Base-by-base conservation (phyloP, 2,888 invertebrate species). In the Melanostoma mellinum region DNA sequence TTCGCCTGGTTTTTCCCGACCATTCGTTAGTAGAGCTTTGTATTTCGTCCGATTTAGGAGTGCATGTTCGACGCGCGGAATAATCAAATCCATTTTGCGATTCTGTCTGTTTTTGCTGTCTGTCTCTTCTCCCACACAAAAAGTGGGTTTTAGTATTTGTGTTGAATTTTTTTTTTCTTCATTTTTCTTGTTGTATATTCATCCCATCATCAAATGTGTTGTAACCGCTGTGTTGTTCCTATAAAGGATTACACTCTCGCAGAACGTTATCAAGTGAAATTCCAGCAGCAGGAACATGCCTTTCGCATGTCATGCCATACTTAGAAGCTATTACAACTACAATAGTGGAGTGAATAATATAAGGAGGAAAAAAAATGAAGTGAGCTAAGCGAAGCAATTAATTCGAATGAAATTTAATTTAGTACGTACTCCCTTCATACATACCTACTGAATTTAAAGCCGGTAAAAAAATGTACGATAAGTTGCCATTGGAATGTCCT, bases 1-100 rank as follows among this genome's bases (percentile, higher is more conserved):
- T 84, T 84, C 84, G 84, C 84, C 74, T 58, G 73, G 67, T 44
- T 75, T 84, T 79, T 79, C 79, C 84, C 74, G n/a, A 79, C 55
- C 55, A 9, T 60, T 33, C 71, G 79, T 79, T 53, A 84, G 79
- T 84, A 74, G 84, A 84, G 84, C 84, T 84, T 79, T 79, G 79
- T 50, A 75, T 79, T 84, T 79, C 84, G 36, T 79, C 35, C 71
- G 78, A 84, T 60, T 38, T 75, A 60, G 84, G 79, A 84, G 74
- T 79, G 60, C 36, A 60, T 35, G 56, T 30, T 67, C 56, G 71
- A 20, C 79, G 84, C 74, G 79, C 79, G 78, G 79, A 74, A 65
- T 71, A 78, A 38, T 58, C 55, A 74, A 78, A 38, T 58, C 55
- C 48, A 9, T 60, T 52, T 76, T 42, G 78, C 78, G 78, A 76